These are phyloP conservation scores for Oscheius sp. DNA, from an alignment of 1,140 invertebrate species.

Conservation along the genomic window DNA sequence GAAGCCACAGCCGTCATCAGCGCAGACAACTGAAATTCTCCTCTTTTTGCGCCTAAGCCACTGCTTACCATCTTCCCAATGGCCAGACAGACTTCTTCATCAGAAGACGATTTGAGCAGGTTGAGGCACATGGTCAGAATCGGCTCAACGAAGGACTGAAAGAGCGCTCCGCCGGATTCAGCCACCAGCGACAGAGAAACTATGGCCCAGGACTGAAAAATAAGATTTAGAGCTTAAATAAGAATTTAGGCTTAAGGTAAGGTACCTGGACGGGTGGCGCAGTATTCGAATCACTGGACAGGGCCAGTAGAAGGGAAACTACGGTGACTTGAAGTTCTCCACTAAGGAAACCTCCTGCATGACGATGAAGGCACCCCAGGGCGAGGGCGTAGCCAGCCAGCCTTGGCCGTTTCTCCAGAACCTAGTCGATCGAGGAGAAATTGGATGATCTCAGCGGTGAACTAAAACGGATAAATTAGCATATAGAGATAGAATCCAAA, in stretches of 20 bases:
- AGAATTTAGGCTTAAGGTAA: no score
- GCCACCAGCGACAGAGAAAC: conserved; percentile 91
- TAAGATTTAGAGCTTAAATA: conserved; percentile 79
- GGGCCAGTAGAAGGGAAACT: conserved; percentile 85
- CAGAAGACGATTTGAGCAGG: conserved; percentile 85
- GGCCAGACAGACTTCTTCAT: conserved; percentile 89
- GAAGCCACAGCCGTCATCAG: conserved; percentile 81
- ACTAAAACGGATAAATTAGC: no score
- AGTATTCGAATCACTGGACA: no score
- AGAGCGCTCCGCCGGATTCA: conserved; percentile 96
- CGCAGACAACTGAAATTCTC: conserved; percentile 61
- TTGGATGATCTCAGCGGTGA: conserved; percentile 84
- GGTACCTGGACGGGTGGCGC: no score
- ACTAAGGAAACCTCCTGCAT: conserved; percentile 77
- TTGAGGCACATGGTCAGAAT: conserved; percentile 83
- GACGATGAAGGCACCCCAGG: conserved; percentile 83
- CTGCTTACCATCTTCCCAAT: conserved; percentile 73
- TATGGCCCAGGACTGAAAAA: conserved; percentile 90
- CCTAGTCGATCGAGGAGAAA: conserved; percentile 83
- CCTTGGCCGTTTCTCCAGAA: conserved; percentile 80
- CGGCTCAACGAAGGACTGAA: conserved; percentile 90
- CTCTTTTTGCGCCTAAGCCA: conserved; percentile 4
- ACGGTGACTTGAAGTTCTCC: conserved; percentile 86
- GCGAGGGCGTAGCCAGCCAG: conserved; percentile 87
- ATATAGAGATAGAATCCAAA: no score